These are phyloP conservation scores for Vanacampus margaritifer DNA, from an alignment of 2,113 vertebrate species.

Conservation along the genomic window DNA sequence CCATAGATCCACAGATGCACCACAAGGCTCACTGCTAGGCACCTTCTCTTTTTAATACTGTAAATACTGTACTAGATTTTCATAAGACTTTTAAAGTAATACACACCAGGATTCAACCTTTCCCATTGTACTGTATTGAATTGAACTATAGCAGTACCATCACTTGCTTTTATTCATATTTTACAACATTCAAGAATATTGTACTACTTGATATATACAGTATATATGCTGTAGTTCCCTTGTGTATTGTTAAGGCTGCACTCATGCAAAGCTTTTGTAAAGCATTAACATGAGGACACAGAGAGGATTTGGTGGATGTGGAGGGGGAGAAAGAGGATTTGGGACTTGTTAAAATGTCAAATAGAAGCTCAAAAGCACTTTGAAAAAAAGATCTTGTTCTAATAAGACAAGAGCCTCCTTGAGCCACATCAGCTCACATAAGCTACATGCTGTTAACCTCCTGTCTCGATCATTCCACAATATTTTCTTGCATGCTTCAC, in stretches of 20 bases:
- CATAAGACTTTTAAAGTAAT: too few relatives aligned
- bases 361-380: slow-evolving; percentile 31
- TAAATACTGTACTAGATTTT: not conserved
- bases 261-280: slow-evolving; percentile 25
- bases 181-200: not conserved
- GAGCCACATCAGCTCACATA: not conserved
- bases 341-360: slow-evolving; percentile 13
- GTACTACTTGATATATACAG: not conserved
- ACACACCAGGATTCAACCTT: not conserved
- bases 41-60: not conserved
- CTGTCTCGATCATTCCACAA: not conserved
- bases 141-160: not conserved
- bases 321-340: slow-evolving; percentile 50
- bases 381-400: not conserved
- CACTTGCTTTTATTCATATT: not conserved
- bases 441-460: slow-evolving; percentile 49
- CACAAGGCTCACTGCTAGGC: not conserved
- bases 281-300: slow-evolving; percentile 30
- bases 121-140: not conserved
- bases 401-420: not conserved
- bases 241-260: not conserved
- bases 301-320: slow-evolving; percentile 40
- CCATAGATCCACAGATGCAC: not conserved
- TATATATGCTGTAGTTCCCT: not conserved
- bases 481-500: too few relatives aligned